A percentile compares a stretch with the other conserved stretches of the same genome.
Evolutionary conservation across 2,888 invertebrate genomes (phyloP).

Genomic region (Orthosia incerta): DNA sequence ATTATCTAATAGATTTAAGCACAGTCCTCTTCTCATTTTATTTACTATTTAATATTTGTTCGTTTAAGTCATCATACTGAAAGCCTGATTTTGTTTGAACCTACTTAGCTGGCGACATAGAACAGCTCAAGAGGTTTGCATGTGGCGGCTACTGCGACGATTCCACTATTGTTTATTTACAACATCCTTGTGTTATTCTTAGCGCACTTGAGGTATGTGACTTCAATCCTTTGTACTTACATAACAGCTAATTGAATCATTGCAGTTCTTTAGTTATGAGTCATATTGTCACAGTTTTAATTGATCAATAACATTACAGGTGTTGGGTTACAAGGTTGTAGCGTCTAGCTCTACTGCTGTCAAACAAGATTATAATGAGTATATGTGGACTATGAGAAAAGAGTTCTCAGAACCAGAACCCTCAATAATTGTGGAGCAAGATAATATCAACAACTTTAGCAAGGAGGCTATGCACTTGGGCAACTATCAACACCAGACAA

Average conservation of each 20-base stretch:
- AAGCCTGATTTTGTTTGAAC: constrained; percentile 25
- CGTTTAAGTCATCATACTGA: constrained; percentile 15
- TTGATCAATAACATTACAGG: constrained; percentile 84
- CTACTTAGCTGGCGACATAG: constrained; percentile 93
- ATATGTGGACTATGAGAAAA: constrained; percentile 98
- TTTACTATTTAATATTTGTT: constrained; percentile 17
- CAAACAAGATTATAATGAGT: constrained; percentile 97
- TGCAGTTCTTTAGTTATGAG: constrained; percentile 59
- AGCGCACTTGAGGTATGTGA: constrained; percentile 94
- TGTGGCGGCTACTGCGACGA: constrained; percentile 96
- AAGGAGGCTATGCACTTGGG: constrained; percentile 90
- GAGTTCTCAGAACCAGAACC: constrained; percentile 96
- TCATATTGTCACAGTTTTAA: constrained; percentile 52
- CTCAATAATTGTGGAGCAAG: constrained; percentile 91
- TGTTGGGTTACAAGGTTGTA: constrained; percentile 96
- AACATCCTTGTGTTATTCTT: constrained; percentile 96
- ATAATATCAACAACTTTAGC: constrained; percentile 92
- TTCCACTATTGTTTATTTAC: constrained; percentile 96
- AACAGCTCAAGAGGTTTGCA: constrained; percentile 95
- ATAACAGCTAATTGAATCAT: constrained; percentile 37
- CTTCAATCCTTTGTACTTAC: constrained; percentile 21
- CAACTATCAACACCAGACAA: constrained; percentile 83
- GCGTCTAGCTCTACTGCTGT: constrained; percentile 96
- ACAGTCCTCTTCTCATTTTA: constrained; percentile 59
- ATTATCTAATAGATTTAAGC: not conserved